Evolutionary conservation across 2,797 vertebrate species (phyloP), one percentile per base, ranked within the genome.

Genomic region (Ptychobarbus kaznakovi): DNA sequence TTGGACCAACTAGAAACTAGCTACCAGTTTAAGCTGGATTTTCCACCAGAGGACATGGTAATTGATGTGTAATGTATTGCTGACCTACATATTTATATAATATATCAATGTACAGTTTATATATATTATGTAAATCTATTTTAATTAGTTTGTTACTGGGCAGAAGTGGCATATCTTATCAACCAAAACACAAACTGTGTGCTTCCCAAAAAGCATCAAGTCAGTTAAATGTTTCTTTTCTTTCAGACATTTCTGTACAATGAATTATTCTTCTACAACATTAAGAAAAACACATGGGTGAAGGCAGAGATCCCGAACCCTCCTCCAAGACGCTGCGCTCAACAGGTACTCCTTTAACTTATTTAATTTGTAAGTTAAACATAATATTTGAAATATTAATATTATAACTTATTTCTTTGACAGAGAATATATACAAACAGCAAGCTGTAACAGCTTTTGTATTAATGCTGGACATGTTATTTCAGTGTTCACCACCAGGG

Each of bases 161-260:
- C 1, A 25, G 44, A 70, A 58, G n/a, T 22, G 9, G 10, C 22
- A 13, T 16, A 69, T 63, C 51, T 56, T 56, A 10, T n/a, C 22
- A n/a, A 44, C 11, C 5, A 2, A 35, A 32, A 32, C 22, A 3
- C 7, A 35, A 68, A 51, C 25, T n/a, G 22, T 66, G 8, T 46
- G 15, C 20, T 51, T 16, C 13, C 77, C 28, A 18, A 51, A 65
- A 28, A 65, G 15, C 32, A 20, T 44, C 25, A 13, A 16, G 5
- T 66, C 10, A 82, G 32, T 20, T 53, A 2, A 20, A 61, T 0
- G 22, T 81, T 44, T 75, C 25, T 58, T 25, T 61, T 77, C 3
- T 53, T 85, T 16, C 93, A 99, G 98, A 99, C 96, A 0, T 96
- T 93, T 77, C 86, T 99, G 51, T 98, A 98, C 91, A 99, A 99